Base-by-base conservation (phyloP, 2,797 vertebrate species). In the Gorsachius magnificus region DNA sequence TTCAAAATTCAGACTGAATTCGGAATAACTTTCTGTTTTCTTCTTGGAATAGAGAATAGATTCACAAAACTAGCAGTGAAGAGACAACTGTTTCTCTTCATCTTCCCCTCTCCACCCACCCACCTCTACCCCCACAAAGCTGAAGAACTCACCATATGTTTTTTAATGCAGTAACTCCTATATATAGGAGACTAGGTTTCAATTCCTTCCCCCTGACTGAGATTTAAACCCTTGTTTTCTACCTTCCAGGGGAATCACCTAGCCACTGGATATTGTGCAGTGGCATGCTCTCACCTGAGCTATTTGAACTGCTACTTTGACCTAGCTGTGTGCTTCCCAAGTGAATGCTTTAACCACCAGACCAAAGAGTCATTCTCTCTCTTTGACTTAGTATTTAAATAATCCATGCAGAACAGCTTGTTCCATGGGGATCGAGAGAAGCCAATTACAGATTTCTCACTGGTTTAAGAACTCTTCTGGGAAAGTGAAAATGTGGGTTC, bases 391-490 rank as follows among this genome's bases (percentile, higher is more conserved):
- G 50, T 86, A 87, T 95, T 96, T 97, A 96, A 96, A 92, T 95
- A 96, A 96, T 96, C 95, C 93, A 95, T 87, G 83, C 95, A 91
- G 93, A 96, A 89, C 92, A 96, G 88, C 88, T 90, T 95, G 94
- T 95, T 90, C 93, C 83, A 7, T 76, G 70, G 92, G 92, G 80
- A 96, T 72, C 0, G 2, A 90, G 74, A 89, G 80, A 90, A 94
- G 69, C 57, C 92, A 94, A 79, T 95, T 96, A 97, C 8, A 79
- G 92, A 66, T 94, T 89, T 92, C 86, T 94, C 86, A 76, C 90
- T 92, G 93, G 90, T 84, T 89, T 93, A 89, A 93, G 94, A 97
- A 89, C 54, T 87, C 88, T 87, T 84, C 85, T 66, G 93, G 94
- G 92, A 93, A 95, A 65, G 61, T 54, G 80, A 93, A 96, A 92